Evolutionary conservation across 2,797 vertebrate species (phyloP).

Genomic region (Sebastes taczanowskii): DNA sequence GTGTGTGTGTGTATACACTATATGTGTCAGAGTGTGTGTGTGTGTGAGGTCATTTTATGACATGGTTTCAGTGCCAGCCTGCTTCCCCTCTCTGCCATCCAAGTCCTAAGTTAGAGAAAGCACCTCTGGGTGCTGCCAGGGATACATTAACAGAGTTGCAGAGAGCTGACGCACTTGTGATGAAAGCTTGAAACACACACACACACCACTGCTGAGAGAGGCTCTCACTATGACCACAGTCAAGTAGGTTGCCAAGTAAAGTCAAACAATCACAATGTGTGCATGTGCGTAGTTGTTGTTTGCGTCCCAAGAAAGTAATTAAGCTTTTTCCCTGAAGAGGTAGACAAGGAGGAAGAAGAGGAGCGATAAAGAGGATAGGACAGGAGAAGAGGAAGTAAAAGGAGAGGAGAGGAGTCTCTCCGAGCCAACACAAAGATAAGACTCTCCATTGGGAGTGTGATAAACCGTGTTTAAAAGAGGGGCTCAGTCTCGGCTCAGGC

Average conservation of each 20-base stretch:
- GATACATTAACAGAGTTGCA: slow-evolving; percentile 23
- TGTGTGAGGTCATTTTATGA: slow-evolving; percentile 60
- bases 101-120: slow-evolving; percentile 51
- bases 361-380: slow-evolving; percentile 8
- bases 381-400: background rate
- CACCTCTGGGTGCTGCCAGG: slow-evolving; percentile 43
- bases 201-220: background rate
- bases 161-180: slow-evolving; percentile 25
- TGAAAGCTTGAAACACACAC: background rate
- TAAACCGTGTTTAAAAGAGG: slow-evolving; percentile 18
- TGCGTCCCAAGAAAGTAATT: slow-evolving; percentile 53
- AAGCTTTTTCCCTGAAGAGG: slow-evolving; percentile 23
- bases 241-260: background rate
- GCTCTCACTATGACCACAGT: no score
- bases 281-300: slow-evolving; percentile 3
- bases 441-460: background rate
- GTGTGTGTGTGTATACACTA: background rate
- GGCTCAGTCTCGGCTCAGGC: background rate
- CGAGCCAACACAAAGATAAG: slow-evolving; percentile 25
- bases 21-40: background rate
- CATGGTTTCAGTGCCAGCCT: slow-evolving; percentile 31
- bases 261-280: background rate
- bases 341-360: background rate
- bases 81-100: slow-evolving; percentile 28
- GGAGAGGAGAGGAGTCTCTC: background rate